These are phyloP conservation scores for Glaucomys volans DNA, from an alignment of 2,113 vertebrate species.

Conservation along the genomic window DNA sequence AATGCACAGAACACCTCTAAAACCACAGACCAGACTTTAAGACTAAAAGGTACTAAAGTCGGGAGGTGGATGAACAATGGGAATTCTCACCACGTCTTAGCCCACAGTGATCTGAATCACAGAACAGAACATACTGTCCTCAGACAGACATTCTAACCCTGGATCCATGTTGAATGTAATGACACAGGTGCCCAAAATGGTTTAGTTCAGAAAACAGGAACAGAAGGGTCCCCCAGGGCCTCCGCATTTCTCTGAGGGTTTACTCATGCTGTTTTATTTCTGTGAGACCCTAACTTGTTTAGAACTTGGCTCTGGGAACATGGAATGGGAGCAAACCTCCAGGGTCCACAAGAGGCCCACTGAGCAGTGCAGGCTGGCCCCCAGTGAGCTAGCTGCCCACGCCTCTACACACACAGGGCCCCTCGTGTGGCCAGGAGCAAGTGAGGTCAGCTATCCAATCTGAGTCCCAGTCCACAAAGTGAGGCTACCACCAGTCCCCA, in stretches of 20 bases:
- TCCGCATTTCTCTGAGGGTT: fast-evolving
- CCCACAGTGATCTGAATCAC: background rate
- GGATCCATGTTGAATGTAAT: background rate
- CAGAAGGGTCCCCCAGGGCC: fast-evolving
- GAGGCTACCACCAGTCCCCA: fast-evolving
- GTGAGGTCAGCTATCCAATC: background rate
- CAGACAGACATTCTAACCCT: background rate
- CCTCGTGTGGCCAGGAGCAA: background rate
- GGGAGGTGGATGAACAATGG: background rate
- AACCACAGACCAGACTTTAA: background rate
- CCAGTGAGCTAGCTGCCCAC: too few relatives aligned
- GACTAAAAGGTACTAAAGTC: background rate
- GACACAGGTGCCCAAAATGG: too few relatives aligned
- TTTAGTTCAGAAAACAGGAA: background rate
- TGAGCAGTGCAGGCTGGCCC: fast-evolving
- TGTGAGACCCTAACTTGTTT: fast-evolving
- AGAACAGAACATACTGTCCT: background rate
- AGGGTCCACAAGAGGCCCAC: fast-evolving
- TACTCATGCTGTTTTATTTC: background rate
- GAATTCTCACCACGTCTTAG: background rate
- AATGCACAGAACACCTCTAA: background rate
- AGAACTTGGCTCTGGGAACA: fast-evolving
- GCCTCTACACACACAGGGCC: too few relatives aligned
- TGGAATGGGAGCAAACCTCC: fast-evolving
- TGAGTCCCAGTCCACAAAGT: fast-evolving